Conservation (phyloP, 1,140 invertebrate species). For the Radopholus similis region DNA sequence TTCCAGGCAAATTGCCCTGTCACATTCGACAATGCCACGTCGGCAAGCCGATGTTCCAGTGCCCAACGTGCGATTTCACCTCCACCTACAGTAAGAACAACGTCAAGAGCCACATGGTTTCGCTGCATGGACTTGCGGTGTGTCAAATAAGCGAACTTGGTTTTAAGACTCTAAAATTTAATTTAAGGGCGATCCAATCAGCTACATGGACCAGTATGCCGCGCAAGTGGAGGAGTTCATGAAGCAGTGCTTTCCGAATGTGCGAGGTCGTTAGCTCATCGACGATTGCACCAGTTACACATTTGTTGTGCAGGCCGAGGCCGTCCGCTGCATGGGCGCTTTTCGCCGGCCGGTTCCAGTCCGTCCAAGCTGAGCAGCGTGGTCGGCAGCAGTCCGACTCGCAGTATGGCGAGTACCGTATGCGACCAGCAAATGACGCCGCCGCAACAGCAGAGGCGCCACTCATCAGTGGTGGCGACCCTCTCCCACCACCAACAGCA, state of each 20-base stretch:
- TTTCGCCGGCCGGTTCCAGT: too few relatives aligned
- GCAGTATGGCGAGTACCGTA: too few relatives aligned
- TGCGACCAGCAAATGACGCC: too few relatives aligned
- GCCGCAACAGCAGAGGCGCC: too few relatives aligned
- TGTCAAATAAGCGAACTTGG: neutral
- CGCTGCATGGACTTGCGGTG: conserved; percentile 41
- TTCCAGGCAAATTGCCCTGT: conserved; percentile 36
- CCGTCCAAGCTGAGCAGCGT: too few relatives aligned
- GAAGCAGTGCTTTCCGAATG: conserved; percentile 50
- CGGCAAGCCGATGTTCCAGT: conserved; percentile 49
- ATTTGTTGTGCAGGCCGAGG: conserved; percentile 19
- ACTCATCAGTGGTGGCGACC: neutral
- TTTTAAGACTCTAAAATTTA: neutral
- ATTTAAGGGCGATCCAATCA: conserved; percentile 42
- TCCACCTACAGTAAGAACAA: conserved; percentile 51
- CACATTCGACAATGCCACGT: conserved; percentile 49
- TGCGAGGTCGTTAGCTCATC: conserved; percentile 28
- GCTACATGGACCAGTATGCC: conserved; percentile 49
- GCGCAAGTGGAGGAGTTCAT: conserved; percentile 48
- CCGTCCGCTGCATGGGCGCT: conserved; percentile 43
- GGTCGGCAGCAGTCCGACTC: too few relatives aligned
- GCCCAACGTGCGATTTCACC: conserved; percentile 46
- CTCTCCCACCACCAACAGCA: neutral
- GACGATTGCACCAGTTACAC: neutral
- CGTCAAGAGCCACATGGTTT: conserved; percentile 50